Conservation (phyloP, 2,113 vertebrate genomes). For the Periophthalmodon schlosseri region DNA sequence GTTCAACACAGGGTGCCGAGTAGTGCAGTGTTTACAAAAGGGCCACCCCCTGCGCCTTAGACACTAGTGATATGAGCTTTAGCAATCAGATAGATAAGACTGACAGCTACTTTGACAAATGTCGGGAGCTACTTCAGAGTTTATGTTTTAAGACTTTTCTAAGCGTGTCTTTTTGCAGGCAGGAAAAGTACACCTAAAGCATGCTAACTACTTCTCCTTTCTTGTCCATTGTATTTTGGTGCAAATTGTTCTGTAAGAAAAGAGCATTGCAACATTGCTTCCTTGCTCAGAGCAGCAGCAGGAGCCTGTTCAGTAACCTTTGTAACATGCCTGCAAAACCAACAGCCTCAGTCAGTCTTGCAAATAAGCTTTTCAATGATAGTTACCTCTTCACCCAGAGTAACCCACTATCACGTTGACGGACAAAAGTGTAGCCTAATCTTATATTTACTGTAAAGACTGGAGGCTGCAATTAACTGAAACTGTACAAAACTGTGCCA, state of each 20-base stretch:
- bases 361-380: conserved; percentile 18
- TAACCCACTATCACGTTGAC: not conserved
- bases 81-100: conserved; percentile 23
- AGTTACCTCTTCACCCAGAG: conserved; percentile 13
- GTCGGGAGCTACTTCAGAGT: conserved; percentile 2
- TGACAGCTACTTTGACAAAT: conserved; percentile 29
- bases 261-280: conserved; percentile 56
- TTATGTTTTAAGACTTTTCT: conserved; percentile 1
- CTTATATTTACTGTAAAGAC: not conserved
- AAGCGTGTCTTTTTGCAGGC: conserved; percentile 15
- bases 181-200: not conserved
- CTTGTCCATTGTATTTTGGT: conserved; percentile 28
- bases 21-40: conserved; percentile 54
- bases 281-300: conserved; percentile 33
- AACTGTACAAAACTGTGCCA: not conserved
- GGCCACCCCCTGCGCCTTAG: not conserved
- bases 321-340: conserved; percentile 42
- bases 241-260: conserved; percentile 47
- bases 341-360: conserved; percentile 28
- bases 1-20: conserved; percentile 41
- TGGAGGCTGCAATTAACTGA: not conserved
- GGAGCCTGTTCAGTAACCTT: conserved; percentile 41
- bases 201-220: conserved; percentile 61
- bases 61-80: conserved; percentile 19
- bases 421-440: not conserved